These are phyloP conservation scores for Psilopogon haemacephalus DNA, from an alignment of 2,113 vertebrate species.

Conservation along the genomic window DNA sequence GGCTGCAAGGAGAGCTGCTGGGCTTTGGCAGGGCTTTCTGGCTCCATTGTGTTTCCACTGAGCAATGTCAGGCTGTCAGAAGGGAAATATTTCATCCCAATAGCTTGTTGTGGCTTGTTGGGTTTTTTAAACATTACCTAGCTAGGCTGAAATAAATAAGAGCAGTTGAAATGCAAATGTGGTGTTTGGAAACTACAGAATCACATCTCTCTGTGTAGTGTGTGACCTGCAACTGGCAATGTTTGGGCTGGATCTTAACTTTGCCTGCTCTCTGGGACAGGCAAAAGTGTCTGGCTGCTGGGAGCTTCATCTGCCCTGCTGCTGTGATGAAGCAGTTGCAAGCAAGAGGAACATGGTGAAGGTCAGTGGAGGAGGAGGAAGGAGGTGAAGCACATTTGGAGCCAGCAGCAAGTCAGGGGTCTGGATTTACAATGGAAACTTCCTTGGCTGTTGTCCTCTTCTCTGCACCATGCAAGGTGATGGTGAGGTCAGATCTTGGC, in stretches of 20 bases:
- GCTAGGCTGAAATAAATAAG: neutral
- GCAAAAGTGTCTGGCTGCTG: neutral
- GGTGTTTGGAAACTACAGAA: neutral
- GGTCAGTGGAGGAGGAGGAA: neutral
- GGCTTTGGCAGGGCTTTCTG: neutral
- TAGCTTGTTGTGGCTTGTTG: neutral
- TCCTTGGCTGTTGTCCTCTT: neutral
- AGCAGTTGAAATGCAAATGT: neutral
- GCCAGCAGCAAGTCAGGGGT: neutral
- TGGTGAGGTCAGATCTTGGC: neutral
- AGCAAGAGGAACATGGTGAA: fast-evolving
- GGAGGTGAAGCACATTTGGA: neutral
- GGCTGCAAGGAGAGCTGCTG: neutral
- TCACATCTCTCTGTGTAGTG: neutral
- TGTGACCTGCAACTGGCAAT: neutral
- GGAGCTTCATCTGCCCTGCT: neutral
- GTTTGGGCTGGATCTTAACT: neutral
- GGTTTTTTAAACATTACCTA: neutral
- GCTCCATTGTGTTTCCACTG: neutral
- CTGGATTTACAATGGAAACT: neutral
- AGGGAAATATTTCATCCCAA: neutral
- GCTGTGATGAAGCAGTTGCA: neutral
- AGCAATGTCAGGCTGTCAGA: neutral
- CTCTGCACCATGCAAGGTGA: fast-evolving
- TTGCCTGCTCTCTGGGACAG: neutral